A percentile compares a stretch with the other conserved stretches of the same genome.
Evolutionary conservation across 2,888 invertebrate species (phyloP).

Genomic region (Meteorus cinctellus): DNA sequence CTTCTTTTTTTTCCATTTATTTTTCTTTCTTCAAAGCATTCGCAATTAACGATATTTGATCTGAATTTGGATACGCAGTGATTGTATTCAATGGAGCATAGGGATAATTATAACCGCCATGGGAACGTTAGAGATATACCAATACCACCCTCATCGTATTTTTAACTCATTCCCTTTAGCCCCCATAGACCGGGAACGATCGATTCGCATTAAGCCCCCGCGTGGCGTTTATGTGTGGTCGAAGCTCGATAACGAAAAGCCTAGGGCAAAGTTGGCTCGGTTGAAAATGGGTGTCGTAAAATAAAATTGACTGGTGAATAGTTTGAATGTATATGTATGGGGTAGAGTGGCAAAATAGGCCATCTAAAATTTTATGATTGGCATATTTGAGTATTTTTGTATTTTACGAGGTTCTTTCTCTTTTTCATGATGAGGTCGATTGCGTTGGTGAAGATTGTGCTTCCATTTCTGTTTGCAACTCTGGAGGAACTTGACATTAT

Average conservation of each 20-base stretch:
- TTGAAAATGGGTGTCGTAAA: slow-evolving; percentile 18
- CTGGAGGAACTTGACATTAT: too few species aligned
- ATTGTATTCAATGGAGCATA: slow-evolving; percentile 3
- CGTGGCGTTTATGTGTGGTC: slow-evolving; percentile 23
- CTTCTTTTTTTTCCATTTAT: not conserved
- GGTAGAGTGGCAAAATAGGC: not conserved
- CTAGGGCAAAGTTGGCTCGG: slow-evolving; percentile 3
- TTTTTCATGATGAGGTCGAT: not conserved
- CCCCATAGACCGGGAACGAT: slow-evolving; percentile 6
- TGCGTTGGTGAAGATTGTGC: not conserved
- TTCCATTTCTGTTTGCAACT: too few species aligned
- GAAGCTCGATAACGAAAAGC: slow-evolving; percentile 29
- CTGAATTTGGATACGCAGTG: not conserved
- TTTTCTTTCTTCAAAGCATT: not conserved
- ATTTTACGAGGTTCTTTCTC: not conserved
- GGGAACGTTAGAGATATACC: slow-evolving; percentile 2
- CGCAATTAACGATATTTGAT: slow-evolving; percentile 6
- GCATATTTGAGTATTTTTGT: slow-evolving; percentile 4
- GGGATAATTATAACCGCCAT: not conserved
- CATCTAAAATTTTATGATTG: slow-evolving; percentile 11
- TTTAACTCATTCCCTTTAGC: not conserved
- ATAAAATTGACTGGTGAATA: slow-evolving; percentile 25
- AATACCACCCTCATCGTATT: not conserved
- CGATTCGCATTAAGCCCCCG: slow-evolving; percentile 18
- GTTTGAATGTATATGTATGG: not conserved